A percentile compares a stretch with the other conserved stretches of the same genome.
These are phyloP conservation scores for Lasius fuliginosus DNA, from an alignment of 2,888 invertebrate genomes.

Conservation along the genomic window DNA sequence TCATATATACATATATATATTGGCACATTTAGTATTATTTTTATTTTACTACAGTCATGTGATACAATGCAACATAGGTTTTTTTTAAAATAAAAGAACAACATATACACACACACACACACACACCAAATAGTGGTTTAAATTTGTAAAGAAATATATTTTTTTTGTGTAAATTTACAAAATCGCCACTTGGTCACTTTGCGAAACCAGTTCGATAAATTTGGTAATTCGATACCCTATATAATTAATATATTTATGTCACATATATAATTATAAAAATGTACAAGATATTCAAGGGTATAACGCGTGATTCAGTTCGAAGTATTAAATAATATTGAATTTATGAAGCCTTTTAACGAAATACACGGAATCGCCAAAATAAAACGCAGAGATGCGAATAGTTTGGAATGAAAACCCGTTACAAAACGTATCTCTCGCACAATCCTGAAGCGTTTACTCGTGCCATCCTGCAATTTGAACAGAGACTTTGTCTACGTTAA, in stretches of 20 bases:
- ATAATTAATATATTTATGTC: not conserved
- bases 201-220: not conserved
- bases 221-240: not conserved
- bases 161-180: not conserved
- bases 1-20: not conserved
- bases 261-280: not conserved
- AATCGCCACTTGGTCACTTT: not conserved
- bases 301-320: not conserved
- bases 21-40: not conserved
- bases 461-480: conserved; percentile 54
- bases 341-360: conserved; percentile 26
- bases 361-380: conserved; percentile 20
- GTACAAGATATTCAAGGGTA: not conserved
- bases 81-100: not conserved
- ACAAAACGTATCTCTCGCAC: conserved; percentile 48
- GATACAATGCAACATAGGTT: too few relatives aligned
- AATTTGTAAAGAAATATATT: too few relatives aligned
- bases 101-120: too few relatives aligned
- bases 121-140: too few relatives aligned
- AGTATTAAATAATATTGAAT: not conserved
- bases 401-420: conserved; percentile 38
- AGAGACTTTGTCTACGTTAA: conserved; percentile 66
- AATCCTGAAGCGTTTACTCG: conserved; percentile 49
- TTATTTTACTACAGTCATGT: not conserved
- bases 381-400: conserved; percentile 21